Evolutionary conservation across 2,888 invertebrate species (phyloP).

Genomic region (Malachius bipustulatus): DNA sequence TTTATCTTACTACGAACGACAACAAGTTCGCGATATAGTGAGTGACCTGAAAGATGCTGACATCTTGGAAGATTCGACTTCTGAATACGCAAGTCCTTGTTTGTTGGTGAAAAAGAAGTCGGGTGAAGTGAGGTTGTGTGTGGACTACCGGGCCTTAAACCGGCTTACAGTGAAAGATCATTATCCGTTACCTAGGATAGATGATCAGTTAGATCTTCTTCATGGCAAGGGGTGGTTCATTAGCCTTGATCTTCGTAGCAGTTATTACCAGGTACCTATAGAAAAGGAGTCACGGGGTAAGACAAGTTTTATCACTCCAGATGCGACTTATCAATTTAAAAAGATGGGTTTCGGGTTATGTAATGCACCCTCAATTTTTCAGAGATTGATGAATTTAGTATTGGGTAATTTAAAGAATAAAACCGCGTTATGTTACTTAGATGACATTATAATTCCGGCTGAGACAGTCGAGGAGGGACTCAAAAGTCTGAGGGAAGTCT

Average conservation of each 20-base stretch:
- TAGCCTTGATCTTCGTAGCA: conserved; percentile 23
- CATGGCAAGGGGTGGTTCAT: conserved; percentile 21
- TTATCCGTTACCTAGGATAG: conserved; percentile 25
- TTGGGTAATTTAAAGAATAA: conserved; percentile 23
- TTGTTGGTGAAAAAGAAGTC: conserved; percentile 23
- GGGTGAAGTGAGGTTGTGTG: conserved; percentile 18
- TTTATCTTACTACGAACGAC: background rate
- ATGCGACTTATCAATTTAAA: conserved; percentile 25
- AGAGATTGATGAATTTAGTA: conserved; percentile 27
- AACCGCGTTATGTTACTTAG: conserved; percentile 23
- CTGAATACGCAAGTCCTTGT: conserved; percentile 21
- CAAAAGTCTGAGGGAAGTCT: conserved; percentile 4
- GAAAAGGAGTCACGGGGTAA: conserved; percentile 18
- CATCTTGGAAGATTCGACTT: conserved; percentile 9
- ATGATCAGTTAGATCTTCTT: conserved; percentile 23
- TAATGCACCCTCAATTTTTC: conserved; percentile 28
- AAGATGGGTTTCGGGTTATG: conserved; percentile 27
- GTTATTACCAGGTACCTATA: conserved; percentile 27
- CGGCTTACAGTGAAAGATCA: conserved; percentile 22
- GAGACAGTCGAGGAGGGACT: conserved; percentile 19
- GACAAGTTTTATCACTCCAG: conserved; percentile 26
- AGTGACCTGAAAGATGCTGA: background rate
- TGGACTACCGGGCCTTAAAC: conserved; percentile 27
- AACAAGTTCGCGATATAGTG: conserved; percentile 3
- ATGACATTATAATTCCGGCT: conserved; percentile 25